Conservation (phyloP, 2,113 vertebrate genomes). For the Podilymbus podiceps region DNA sequence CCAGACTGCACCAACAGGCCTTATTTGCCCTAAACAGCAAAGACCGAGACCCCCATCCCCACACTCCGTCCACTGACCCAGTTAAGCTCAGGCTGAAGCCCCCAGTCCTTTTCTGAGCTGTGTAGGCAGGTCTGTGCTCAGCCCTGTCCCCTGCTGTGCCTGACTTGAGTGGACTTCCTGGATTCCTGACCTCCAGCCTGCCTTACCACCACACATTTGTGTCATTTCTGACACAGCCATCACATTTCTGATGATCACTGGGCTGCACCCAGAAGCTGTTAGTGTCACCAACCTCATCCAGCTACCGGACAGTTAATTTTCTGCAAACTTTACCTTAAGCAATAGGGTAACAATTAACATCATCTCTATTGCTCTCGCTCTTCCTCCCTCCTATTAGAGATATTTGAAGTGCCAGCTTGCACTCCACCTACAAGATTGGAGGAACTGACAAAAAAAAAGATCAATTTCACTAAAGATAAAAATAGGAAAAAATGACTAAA, state of each 20-base stretch:
- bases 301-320: background rate
- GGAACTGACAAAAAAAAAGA: background rate
- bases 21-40: background rate
- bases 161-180: background rate
- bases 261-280: background rate
- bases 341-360: background rate
- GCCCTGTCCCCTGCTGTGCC: background rate
- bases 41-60: background rate
- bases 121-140: background rate
- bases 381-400: background rate
- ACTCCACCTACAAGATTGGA: background rate
- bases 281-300: background rate
- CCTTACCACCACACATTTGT: background rate
- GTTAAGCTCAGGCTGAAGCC: background rate
- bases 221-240: background rate
- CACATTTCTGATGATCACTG: slow-evolving; percentile 3
- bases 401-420: background rate
- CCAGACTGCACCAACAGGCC: background rate
- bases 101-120: no score
- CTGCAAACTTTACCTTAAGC: background rate
- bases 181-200: background rate
- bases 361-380: background rate
- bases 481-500: background rate
- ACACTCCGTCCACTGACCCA: background rate
- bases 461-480: background rate